Percentiles rank a stretch among this genome's conserved stretches.
These are phyloP conservation scores for Macrobrachium rosenbergii DNA, from an alignment of 1,140 invertebrate genomes.

Conservation along the genomic window DNA sequence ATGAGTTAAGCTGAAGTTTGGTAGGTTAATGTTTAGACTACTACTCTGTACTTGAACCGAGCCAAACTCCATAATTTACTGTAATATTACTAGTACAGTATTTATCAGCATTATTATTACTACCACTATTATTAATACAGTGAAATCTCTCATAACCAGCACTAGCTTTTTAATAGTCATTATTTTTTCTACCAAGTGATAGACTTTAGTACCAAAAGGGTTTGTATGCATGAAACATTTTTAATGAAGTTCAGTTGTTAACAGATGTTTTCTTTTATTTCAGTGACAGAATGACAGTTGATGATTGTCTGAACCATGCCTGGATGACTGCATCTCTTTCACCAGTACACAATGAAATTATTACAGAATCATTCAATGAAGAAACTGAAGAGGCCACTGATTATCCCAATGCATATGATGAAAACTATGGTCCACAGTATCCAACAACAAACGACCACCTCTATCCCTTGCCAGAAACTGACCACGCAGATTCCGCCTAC, in stretches of 20 bases:
- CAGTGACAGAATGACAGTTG: conserved; percentile 77
- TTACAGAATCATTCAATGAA: conserved; percentile 32
- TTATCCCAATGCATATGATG: conserved; percentile 23
- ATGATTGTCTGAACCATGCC: conserved; percentile 77
- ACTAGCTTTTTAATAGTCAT: too few species aligned
- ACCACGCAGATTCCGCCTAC: conserved; percentile 62
- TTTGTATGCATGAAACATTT: not conserved
- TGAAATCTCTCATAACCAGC: too few species aligned
- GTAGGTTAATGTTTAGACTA: too few species aligned
- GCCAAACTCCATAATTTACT: too few species aligned
- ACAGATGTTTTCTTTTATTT: conserved; percentile 68
- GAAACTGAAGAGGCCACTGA: conserved; percentile 36
- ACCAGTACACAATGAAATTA: conserved; percentile 22
- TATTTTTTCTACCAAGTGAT: too few species aligned
- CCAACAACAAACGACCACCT: conserved; percentile 35
- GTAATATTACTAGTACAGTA: too few species aligned
- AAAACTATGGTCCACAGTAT: conserved; percentile 33
- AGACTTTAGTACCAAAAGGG: too few species aligned
- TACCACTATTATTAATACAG: too few species aligned
- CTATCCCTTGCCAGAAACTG: conserved; percentile 51
- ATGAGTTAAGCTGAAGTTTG: too few species aligned
- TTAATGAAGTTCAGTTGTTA: not conserved
- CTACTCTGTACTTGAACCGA: too few species aligned
- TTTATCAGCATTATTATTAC: too few species aligned
- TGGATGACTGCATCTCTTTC: conserved; percentile 72